Evolutionary conservation across 2,888 invertebrate species (phyloP).

Genomic region (Pyrocoelia pectoralis): DNA sequence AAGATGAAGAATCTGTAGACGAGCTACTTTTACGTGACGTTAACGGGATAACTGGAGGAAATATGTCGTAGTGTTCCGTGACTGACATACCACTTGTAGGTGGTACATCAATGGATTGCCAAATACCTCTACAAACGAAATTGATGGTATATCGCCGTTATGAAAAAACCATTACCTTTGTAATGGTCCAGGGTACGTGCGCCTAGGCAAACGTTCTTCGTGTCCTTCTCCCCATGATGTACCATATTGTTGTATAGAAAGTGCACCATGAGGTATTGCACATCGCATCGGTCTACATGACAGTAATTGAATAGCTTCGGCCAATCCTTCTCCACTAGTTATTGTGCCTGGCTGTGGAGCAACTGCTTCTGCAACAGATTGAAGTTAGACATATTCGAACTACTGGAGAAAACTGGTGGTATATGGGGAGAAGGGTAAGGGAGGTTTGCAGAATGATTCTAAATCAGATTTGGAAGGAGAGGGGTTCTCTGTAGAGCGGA

Average conservation of each 20-base stretch:
- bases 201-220: constrained; percentile 57
- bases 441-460: too few relatives aligned
- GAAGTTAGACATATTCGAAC: neutral
- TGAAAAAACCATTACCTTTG: constrained; percentile 49
- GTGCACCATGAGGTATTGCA: constrained; percentile 50
- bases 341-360: constrained; percentile 52
- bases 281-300: constrained; percentile 65
- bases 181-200: constrained; percentile 55
- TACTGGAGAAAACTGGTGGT: too few relatives aligned
- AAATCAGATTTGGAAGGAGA: too few relatives aligned
- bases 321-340: constrained; percentile 71
- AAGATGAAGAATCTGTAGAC: constrained; percentile 67
- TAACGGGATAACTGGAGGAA: constrained; percentile 57
- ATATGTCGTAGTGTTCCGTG: constrained; percentile 59
- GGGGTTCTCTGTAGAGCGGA: too few relatives aligned
- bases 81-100: constrained; percentile 56
- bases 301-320: constrained; percentile 71
- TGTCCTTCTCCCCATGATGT: constrained; percentile 55
- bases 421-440: too few relatives aligned
- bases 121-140: constrained; percentile 54
- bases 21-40: constrained; percentile 68
- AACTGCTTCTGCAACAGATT: constrained; percentile 22
- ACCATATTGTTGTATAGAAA: constrained; percentile 43
- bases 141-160: neutral
- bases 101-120: constrained; percentile 58